These are phyloP conservation scores for Stichopus chloronotus DNA, from an alignment of 35 echinoderm and acorn worm species.

Conservation along the genomic window DNA sequence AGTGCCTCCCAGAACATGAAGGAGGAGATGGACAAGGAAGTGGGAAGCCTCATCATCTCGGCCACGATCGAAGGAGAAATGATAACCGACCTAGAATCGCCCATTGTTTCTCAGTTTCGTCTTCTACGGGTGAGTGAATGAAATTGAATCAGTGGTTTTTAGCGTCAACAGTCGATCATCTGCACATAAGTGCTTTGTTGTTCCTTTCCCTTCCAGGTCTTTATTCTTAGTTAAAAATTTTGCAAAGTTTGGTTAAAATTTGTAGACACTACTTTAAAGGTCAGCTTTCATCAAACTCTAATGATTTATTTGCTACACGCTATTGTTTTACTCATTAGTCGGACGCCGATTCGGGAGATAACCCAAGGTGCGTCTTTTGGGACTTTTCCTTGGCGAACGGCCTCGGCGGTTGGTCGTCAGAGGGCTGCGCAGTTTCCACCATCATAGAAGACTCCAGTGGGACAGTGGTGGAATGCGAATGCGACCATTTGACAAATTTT, in stretches of 20 bases:
- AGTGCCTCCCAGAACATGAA: background rate
- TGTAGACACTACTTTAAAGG: too few relatives aligned
- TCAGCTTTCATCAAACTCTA: too few relatives aligned
- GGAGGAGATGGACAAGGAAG: background rate
- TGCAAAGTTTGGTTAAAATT: too few relatives aligned
- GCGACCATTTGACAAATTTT: constrained; percentile 50
- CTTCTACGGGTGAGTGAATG: background rate
- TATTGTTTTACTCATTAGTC: too few relatives aligned
- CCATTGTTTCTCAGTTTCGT: constrained; percentile 6
- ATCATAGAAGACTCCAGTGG: background rate
- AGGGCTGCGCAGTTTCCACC: background rate
- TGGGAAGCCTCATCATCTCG: constrained; percentile 34
- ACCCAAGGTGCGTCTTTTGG: constrained; percentile 19
- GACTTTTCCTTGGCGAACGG: background rate
- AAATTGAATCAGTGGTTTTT: background rate
- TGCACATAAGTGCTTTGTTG: too few relatives aligned
- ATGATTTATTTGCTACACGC: too few relatives aligned
- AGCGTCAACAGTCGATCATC: too few relatives aligned
- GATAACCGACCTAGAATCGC: background rate
- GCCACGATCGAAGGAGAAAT: constrained; percentile 28
- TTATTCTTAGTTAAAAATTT: too few relatives aligned
- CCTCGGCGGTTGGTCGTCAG: background rate
- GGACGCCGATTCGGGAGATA: too few relatives aligned
- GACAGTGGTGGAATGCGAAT: background rate
- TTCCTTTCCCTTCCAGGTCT: too few relatives aligned